These are phyloP conservation scores for Cydia fagiglandana DNA, from an alignment of 1,140 invertebrate species.

Conservation along the genomic window DNA sequence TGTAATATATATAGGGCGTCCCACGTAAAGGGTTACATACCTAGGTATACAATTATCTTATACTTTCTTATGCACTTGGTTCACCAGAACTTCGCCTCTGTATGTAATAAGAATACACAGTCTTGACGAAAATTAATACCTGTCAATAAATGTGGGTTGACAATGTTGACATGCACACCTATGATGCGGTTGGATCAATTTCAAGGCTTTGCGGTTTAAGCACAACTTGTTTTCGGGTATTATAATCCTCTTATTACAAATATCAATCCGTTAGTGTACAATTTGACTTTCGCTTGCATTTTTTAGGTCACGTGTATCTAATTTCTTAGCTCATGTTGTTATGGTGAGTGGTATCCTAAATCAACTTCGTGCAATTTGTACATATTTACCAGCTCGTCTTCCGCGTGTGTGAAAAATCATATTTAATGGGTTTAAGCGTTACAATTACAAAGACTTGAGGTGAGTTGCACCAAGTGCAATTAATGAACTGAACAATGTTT, in stretches of 20 bases:
- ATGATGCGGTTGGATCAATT: constrained; percentile 69
- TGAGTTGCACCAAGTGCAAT: no score
- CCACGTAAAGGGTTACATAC: no score
- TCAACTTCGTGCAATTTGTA: not conserved
- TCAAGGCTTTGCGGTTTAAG: constrained; percentile 67
- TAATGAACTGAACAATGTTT: no score
- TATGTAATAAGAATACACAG: not conserved
- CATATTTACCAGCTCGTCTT: no score
- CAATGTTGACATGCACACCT: constrained; percentile 58
- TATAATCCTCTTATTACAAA: constrained; percentile 35
- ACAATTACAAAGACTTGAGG: no score
- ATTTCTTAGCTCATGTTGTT: constrained; percentile 15
- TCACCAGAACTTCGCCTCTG: no score
- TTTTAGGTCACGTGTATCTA: constrained; percentile 10
- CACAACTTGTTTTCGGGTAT: constrained; percentile 54
- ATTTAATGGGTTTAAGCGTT: no score
- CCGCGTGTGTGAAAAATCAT: no score
- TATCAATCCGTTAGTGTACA: constrained; percentile 10
- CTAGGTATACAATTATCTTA: no score
- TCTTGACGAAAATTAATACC: constrained; percentile 36
- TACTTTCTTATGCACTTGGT: no score
- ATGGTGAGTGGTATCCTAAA: not conserved
- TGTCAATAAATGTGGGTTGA: constrained; percentile 56
- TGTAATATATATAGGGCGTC: no score
- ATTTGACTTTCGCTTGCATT: constrained; percentile 17